These are phyloP conservation scores for Cephus spinipes DNA, from an alignment of 2,888 invertebrate species.

Conservation along the genomic window DNA sequence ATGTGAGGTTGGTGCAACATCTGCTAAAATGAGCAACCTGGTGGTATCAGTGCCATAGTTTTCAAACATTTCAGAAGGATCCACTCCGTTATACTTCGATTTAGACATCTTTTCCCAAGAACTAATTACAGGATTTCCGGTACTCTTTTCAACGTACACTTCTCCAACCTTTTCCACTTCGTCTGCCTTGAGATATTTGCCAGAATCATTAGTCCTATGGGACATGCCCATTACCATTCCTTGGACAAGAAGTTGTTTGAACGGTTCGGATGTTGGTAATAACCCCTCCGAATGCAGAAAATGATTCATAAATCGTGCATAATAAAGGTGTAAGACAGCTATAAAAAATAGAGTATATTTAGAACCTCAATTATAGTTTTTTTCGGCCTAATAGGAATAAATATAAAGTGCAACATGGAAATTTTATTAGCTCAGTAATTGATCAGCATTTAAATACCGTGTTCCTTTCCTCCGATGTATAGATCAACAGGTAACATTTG, in stretches of 20 bases:
- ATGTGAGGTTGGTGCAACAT: conserved; percentile 90
- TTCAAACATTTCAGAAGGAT: conserved; percentile 84
- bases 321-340: conserved; percentile 96
- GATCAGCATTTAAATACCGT: conserved; percentile 69
- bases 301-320: conserved; percentile 93
- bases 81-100: conserved; percentile 97
- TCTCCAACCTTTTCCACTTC: conserved; percentile 73
- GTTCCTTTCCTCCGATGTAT: conserved; percentile 98
- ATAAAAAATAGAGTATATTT: conserved; percentile 36
- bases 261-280: conserved; percentile 85
- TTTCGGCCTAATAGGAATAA: background rate
- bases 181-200: conserved; percentile 80
- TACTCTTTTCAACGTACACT: conserved; percentile 72
- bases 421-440: background rate
- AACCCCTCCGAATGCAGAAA: conserved; percentile 87
- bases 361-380: no score
- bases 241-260: conserved; percentile 89
- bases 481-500: conserved; percentile 88
- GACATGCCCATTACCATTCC: conserved; percentile 95
- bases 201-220: conserved; percentile 78
- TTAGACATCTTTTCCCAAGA: conserved; percentile 99
- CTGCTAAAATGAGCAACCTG: conserved; percentile 87
- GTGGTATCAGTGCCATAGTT: conserved; percentile 92
- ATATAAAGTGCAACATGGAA: conserved; percentile 13
- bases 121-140: conserved; percentile 76